Conservation (phyloP, 2,797 vertebrate species). For the Esox masquinongy region DNA sequence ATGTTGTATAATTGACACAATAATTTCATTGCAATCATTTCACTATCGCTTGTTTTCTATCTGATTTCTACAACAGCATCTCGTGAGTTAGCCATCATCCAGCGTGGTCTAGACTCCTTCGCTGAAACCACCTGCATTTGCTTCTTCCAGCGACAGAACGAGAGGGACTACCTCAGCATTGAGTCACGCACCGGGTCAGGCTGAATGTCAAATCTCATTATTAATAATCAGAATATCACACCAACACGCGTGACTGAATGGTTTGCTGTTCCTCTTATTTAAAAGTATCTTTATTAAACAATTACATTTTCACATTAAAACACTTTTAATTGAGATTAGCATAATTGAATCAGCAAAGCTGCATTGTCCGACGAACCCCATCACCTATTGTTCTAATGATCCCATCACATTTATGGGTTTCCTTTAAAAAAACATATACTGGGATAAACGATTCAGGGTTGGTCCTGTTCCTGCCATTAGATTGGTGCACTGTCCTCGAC, state of each 20-base stretch:
- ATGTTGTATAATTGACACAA: slow-evolving; percentile 22
- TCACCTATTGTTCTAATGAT: not conserved
- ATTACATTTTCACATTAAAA: not conserved
- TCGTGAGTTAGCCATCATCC: slow-evolving; percentile 62
- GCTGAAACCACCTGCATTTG: slow-evolving; percentile 68
- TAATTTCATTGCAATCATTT: not conserved
- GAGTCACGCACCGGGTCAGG: slow-evolving; percentile 64
- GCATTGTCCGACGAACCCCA: not conserved
- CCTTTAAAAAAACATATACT: not conserved
- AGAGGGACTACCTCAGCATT: slow-evolving; percentile 71
- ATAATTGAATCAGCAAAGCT: not conserved
- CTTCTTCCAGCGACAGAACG: slow-evolving; percentile 59
- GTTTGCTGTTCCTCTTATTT: too few species aligned
- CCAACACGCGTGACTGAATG: too few species aligned
- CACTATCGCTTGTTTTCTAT: not conserved
- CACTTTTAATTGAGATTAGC: not conserved
- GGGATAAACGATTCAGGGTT: not conserved
- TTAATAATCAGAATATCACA: slow-evolving; percentile 32
- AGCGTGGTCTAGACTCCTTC: slow-evolving; percentile 71
- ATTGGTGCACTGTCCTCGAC: not conserved
- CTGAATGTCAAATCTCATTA: slow-evolving; percentile 50
- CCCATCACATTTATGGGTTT: not conserved
- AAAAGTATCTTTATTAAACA: slow-evolving; percentile 43
- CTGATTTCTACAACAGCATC: slow-evolving; percentile 51
- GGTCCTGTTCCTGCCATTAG: not conserved